phyloP scores from a whole-genome alignment of 64 coral and sea anemone species.

The Pocillopora damicornis region DNA sequence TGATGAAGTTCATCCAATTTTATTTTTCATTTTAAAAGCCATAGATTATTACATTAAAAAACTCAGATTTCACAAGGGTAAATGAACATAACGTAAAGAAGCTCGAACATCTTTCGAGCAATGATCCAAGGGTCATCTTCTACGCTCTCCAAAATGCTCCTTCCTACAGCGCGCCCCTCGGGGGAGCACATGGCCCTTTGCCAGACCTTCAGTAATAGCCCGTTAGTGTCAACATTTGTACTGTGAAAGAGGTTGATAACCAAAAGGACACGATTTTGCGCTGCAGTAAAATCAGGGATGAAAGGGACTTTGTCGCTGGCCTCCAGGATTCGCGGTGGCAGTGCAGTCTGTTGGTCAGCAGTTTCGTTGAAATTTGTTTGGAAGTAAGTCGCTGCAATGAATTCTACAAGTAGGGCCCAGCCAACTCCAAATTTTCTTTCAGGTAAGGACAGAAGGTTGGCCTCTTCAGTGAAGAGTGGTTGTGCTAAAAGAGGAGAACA shows the following conservation, averaged over 20 bases:
- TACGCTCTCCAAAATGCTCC: conserved; percentile 51
- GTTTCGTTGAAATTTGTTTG: conserved; percentile 82
- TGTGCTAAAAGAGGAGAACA: conserved; percentile 23
- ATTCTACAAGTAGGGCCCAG: conserved; percentile 76
- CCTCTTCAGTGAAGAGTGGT: conserved; percentile 55
- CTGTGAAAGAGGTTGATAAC: conserved; percentile 59
- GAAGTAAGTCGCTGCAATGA: conserved; percentile 77
- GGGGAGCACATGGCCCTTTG: conserved; percentile 74
- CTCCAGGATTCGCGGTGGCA: conserved; percentile 58
- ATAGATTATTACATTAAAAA: no score
- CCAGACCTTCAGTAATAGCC: conserved; percentile 60
- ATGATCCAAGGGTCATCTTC: conserved; percentile 31
- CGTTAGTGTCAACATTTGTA: conserved; percentile 37
- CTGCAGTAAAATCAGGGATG: conserved; percentile 60
- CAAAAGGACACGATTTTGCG: conserved; percentile 59
- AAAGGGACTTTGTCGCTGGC: conserved; percentile 48
- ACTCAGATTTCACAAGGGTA: conserved; percentile 5
- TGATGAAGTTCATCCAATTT: no score
- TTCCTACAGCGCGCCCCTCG: conserved; percentile 59
- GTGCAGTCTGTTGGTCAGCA: conserved; percentile 36
- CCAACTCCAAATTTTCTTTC: conserved; percentile 76
- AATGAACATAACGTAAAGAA: conserved; percentile 53
- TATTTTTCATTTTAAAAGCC: no score
- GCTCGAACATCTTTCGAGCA: conserved; percentile 31
- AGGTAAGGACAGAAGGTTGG: conserved; percentile 51